These are phyloP conservation scores for Phymatocera aterrima DNA, from an alignment of 2,888 invertebrate genomes.

Conservation along the genomic window DNA sequence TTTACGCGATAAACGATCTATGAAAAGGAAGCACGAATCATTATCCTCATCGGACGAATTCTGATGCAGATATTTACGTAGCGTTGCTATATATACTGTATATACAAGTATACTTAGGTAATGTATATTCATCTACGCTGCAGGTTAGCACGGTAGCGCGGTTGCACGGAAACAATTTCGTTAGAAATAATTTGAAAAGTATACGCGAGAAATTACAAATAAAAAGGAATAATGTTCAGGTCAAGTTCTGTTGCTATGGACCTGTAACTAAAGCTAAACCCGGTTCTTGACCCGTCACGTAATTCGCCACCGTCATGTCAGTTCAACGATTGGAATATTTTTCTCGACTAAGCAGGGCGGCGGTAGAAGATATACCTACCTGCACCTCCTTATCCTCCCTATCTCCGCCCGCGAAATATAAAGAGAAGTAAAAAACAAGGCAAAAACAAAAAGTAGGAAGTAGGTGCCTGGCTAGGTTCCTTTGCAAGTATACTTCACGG, in stretches of 20 bases:
- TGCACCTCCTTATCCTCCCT: too few relatives aligned
- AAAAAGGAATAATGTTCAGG: background rate
- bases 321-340: background rate
- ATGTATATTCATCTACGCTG: background rate
- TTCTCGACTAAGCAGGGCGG: too few relatives aligned
- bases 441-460: background rate
- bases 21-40: too few relatives aligned
- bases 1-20: too few relatives aligned
- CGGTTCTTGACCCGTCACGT: background rate
- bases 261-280: too few relatives aligned
- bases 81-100: too few relatives aligned
- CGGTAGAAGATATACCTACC: background rate
- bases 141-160: too few relatives aligned
- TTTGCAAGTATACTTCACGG: background rate
- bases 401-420: background rate
- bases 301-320: background rate
- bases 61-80: too few relatives aligned
- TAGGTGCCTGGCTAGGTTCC: background rate
- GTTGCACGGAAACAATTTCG: background rate
- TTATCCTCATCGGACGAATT: too few relatives aligned
- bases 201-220: background rate
- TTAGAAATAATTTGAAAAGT: conserved; percentile 24
- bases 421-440: background rate
- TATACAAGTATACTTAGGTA: background rate
- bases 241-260: background rate